Conservation (phyloP, 2,797 vertebrate species). For the Kryptopterus vitreolus region DNA sequence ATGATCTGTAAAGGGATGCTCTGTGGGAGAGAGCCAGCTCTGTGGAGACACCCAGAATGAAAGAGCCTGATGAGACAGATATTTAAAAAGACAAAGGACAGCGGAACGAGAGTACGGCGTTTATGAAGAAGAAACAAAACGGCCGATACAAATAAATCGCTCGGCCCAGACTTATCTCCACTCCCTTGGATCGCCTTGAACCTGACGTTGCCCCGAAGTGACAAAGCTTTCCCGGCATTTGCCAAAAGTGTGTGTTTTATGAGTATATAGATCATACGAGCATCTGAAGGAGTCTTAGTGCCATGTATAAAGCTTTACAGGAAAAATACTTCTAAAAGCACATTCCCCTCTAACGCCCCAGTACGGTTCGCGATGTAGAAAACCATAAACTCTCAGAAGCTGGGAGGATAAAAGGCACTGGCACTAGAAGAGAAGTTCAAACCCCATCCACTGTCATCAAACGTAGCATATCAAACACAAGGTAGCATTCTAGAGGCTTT, state of each 20-base stretch:
- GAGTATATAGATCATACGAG: conserved; percentile 32
- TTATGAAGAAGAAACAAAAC: background rate
- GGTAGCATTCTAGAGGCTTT: conserved; percentile 37
- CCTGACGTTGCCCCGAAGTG: background rate
- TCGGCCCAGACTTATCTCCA: no score
- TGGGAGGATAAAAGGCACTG: conserved; percentile 36
- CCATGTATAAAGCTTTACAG: conserved; percentile 25
- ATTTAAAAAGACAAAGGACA: background rate
- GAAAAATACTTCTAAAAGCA: conserved; percentile 10
- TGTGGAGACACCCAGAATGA: conserved; percentile 59
- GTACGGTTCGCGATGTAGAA: conserved; percentile 44
- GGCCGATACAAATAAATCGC: background rate
- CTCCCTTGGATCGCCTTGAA: background rate
- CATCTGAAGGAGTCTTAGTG: conserved; percentile 30
- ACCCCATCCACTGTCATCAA: conserved; percentile 32
- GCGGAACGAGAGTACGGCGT: background rate
- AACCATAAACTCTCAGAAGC: conserved; percentile 46
- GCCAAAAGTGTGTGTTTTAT: background rate
- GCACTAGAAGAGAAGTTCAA: conserved; percentile 42
- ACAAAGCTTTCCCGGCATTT: background rate
- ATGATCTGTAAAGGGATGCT: conserved; percentile 92
- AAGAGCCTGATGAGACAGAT: background rate
- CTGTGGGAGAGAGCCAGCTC: conserved; percentile 95
- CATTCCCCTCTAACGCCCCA: conserved; percentile 25
- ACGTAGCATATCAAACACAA: conserved; percentile 32